A percentile compares a stretch with the other conserved stretches of the same genome.
Conservation (phyloP, 2,797 vertebrate genomes). For the Australoheros facetus region DNA sequence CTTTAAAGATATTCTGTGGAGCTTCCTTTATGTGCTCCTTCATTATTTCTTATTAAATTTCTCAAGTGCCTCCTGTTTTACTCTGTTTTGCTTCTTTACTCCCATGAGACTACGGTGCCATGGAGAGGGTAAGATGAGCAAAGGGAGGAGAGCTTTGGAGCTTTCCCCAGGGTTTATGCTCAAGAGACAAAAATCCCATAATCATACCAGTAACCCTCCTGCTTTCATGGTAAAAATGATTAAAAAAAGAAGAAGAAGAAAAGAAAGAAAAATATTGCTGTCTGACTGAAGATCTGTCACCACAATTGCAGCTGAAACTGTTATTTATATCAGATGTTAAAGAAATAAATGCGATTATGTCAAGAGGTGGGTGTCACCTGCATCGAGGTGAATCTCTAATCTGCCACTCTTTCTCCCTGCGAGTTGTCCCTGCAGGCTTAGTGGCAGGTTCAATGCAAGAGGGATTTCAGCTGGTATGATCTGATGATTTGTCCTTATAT, state of each 20-base stretch:
- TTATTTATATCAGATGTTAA: background rate
- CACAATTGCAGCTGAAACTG: slow-evolving; percentile 3
- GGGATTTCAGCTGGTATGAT: background rate
- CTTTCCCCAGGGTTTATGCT: slow-evolving; percentile 32
- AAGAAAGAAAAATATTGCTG: background rate
- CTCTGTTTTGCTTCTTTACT: background rate
- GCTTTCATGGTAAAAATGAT: slow-evolving; percentile 33
- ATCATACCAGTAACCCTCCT: background rate
- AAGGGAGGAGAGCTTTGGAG: slow-evolving; percentile 6
- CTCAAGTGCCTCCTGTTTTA: slow-evolving; percentile 6
- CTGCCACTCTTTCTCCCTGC: slow-evolving; percentile 8
- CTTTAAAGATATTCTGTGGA: background rate
- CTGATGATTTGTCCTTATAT: slow-evolving; percentile 27
- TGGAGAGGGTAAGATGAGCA: slow-evolving; percentile 13
- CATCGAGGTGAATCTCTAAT: slow-evolving; percentile 24
- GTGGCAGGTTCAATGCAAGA: slow-evolving; percentile 12
- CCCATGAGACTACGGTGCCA: background rate
- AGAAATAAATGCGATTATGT: background rate
- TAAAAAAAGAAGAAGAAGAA: background rate
- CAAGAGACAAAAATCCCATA: slow-evolving; percentile 39
- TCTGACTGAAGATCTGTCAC: slow-evolving; percentile 4
- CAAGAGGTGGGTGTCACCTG: slow-evolving; percentile 18
- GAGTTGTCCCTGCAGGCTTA: slow-evolving; percentile 18
- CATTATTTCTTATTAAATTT: background rate
- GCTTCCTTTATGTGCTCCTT: background rate